phyloP scores from a whole-genome alignment of 2,113 vertebrate genomes.

The Caretta caretta region DNA sequence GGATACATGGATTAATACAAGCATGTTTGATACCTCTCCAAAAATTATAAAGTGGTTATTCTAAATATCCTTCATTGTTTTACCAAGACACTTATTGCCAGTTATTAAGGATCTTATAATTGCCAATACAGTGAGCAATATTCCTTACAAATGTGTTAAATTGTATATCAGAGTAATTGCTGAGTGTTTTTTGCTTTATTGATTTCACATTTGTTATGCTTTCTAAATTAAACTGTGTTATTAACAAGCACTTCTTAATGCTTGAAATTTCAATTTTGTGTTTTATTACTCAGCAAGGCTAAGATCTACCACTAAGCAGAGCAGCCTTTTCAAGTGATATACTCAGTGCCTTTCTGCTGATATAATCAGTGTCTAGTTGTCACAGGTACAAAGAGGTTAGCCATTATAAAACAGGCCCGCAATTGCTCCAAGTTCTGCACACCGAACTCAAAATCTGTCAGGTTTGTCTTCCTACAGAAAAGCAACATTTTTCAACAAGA shows the following conservation, averaged over 20 bases:
- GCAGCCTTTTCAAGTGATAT: neutral
- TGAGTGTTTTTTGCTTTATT: neutral
- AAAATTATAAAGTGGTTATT: neutral
- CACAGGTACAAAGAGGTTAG: neutral
- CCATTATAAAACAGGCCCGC: neutral
- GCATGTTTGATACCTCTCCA: neutral
- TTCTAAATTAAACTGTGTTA: conserved; percentile 29
- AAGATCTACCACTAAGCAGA: neutral
- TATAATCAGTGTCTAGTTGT: neutral
- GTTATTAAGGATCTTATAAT: neutral
- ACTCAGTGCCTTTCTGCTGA: neutral
- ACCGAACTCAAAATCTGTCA: neutral
- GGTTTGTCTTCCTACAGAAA: conserved; percentile 6
- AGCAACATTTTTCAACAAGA: conserved; percentile 11
- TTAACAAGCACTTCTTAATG: neutral
- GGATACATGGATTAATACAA: neutral
- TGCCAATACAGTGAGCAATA: neutral
- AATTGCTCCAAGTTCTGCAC: neutral
- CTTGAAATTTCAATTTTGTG: neutral
- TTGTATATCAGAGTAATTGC: neutral
- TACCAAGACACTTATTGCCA: neutral
- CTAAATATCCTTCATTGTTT: neutral
- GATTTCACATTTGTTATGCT: conserved; percentile 12
- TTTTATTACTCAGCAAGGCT: neutral
- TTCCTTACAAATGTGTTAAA: neutral